phyloP scores from a whole-genome alignment of 2,113 vertebrate genomes.

The Naja naja region DNA sequence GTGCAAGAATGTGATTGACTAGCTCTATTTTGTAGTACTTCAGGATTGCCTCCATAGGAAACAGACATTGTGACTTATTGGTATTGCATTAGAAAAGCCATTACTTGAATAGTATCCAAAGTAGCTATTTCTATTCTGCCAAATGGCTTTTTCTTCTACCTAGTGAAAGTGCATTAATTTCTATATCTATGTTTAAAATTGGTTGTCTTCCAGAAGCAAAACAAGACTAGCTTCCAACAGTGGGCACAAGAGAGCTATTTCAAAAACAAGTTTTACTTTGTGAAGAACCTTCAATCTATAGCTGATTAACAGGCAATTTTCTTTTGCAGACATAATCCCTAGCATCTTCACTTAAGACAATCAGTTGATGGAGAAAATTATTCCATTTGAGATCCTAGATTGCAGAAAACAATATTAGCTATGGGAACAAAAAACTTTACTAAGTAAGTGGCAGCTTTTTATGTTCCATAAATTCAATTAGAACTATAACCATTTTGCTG shows the following conservation, averaged over 20 bases:
- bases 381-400: not conserved
- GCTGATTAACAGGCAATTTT: not conserved
- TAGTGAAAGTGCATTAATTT: not conserved
- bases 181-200: not conserved
- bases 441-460: not conserved
- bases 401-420: not conserved
- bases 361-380: not conserved
- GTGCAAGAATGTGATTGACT: not conserved
- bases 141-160: not conserved
- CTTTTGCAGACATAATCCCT: not conserved
- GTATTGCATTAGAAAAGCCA: not conserved
- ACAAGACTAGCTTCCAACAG: not conserved
- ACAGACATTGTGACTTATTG: not conserved
- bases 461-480: not conserved
- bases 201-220: not conserved
- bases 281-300: not conserved
- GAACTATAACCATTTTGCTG: not conserved
- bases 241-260: not conserved
- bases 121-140: not conserved
- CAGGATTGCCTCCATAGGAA: not conserved
- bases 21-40: not conserved
- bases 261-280: not conserved
- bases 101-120: not conserved
- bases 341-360: not conserved
- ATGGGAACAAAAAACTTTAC: not conserved